These are phyloP conservation scores for Andinoacara biseriatus DNA, from an alignment of 2,113 vertebrate species.

Conservation along the genomic window DNA sequence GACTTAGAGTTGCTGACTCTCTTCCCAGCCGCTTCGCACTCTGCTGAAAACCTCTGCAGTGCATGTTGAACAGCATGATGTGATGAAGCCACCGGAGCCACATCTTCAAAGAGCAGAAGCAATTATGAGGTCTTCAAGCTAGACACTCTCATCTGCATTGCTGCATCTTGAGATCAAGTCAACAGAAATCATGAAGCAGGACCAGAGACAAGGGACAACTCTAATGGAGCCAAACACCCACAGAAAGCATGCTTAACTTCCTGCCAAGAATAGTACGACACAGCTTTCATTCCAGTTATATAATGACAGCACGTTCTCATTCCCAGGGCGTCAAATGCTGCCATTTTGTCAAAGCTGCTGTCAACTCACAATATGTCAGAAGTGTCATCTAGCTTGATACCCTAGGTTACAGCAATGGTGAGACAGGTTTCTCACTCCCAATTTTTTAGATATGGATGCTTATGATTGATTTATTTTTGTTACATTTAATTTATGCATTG, in stretches of 20 bases:
- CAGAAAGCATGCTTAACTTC: conserved; percentile 2
- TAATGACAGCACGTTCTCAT: not conserved
- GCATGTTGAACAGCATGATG: not conserved
- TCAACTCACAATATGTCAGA: not conserved
- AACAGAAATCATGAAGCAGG: not conserved
- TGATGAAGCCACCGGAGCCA: not conserved
- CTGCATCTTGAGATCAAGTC: not conserved
- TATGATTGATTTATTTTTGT: not conserved
- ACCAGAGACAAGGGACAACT: conserved; percentile 4
- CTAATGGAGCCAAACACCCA: not conserved
- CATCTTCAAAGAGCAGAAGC: not conserved
- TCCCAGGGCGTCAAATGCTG: not conserved
- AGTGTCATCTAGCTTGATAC: not conserved
- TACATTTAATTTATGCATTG: not conserved
- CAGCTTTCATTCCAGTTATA: not conserved
- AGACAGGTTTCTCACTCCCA: not conserved
- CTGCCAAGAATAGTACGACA: conserved; percentile 3
- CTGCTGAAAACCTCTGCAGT: not conserved
- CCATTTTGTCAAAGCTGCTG: not conserved
- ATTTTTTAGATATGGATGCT: not conserved
- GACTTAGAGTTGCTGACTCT: not conserved
- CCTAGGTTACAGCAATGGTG: not conserved
- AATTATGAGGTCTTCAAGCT: not conserved
- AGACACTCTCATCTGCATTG: not conserved
- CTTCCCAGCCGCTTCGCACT: not conserved